These are phyloP conservation scores for Philereme transversata DNA, from an alignment of 2,888 invertebrate genomes.

Conservation along the genomic window DNA sequence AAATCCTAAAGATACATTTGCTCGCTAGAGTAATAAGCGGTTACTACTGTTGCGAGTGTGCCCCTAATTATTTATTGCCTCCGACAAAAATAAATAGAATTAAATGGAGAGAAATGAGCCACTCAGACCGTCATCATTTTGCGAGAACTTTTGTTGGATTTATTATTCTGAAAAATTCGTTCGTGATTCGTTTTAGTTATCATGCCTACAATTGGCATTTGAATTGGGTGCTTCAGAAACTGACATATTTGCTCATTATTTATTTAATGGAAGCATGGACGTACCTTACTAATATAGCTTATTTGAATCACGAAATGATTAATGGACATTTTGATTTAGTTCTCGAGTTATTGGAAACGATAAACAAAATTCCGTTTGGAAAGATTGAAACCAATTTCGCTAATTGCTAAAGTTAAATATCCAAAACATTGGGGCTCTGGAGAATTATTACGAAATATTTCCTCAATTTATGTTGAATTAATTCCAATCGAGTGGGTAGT, in stretches of 20 bases:
- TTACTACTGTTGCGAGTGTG: slow-evolving; percentile 30
- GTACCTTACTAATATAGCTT: slow-evolving; percentile 36
- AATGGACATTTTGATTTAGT: slow-evolving; percentile 44
- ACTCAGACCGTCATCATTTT: slow-evolving; percentile 26
- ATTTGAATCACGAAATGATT: slow-evolving; percentile 38
- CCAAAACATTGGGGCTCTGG: slow-evolving; percentile 37
- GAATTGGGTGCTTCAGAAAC: slow-evolving; percentile 14
- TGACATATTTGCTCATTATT: slow-evolving; percentile 31
- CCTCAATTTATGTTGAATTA: slow-evolving; percentile 42
- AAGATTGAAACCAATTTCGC: slow-evolving; percentile 39
- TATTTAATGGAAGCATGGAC: slow-evolving; percentile 36
- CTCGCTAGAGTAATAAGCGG: slow-evolving; percentile 46
- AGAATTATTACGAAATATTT: slow-evolving; percentile 45
- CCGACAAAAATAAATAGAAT: slow-evolving; percentile 34
- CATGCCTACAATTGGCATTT: slow-evolving; percentile 21
- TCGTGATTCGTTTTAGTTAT: slow-evolving; percentile 12
- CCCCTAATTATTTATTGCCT: slow-evolving; percentile 33
- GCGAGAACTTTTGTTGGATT: slow-evolving; percentile 26
- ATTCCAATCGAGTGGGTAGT: slow-evolving; percentile 43
- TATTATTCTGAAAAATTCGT: slow-evolving; percentile 14
- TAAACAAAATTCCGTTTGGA: slow-evolving; percentile 50
- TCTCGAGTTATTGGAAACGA: slow-evolving; percentile 40
- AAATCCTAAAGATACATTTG: slow-evolving; percentile 53
- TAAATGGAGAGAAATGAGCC: slow-evolving; percentile 28
- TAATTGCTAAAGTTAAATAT: slow-evolving; percentile 53